phyloP scores from a whole-genome alignment of 2,113 vertebrate genomes.

The Cyphomyrus plagiostoma region DNA sequence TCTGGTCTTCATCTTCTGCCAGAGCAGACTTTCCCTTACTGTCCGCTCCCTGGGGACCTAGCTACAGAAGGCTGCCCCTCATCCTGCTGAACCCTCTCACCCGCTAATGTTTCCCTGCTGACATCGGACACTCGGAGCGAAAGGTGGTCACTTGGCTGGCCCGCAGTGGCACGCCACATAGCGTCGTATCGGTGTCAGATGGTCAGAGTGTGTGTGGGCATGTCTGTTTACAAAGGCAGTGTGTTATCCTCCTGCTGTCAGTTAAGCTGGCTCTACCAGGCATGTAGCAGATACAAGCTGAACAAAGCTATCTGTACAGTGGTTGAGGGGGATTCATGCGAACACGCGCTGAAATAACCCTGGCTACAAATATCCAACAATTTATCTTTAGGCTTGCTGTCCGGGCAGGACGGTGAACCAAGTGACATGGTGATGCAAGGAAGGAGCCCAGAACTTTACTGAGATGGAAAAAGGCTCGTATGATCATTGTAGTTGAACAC shows the following conservation, averaged over 20 bases:
- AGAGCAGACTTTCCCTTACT: slow-evolving; percentile 19
- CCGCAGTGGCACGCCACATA: slow-evolving; percentile 11
- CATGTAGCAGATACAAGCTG: not conserved
- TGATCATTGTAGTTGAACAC: not conserved
- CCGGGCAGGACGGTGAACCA: not conserved
- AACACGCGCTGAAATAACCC: not conserved
- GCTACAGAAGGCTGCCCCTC: slow-evolving; percentile 38
- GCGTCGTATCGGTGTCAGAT: not conserved
- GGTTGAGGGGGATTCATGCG: not conserved
- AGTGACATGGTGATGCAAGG: not conserved
- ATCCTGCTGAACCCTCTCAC: slow-evolving; percentile 54
- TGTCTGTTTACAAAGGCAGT: not conserved
- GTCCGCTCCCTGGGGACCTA: slow-evolving; percentile 25
- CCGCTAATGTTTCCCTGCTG: slow-evolving; percentile 58
- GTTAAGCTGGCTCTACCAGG: not conserved
- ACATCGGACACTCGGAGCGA: slow-evolving; percentile 48
- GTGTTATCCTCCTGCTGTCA: not conserved
- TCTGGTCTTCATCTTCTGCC: not conserved
- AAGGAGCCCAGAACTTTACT: not conserved
- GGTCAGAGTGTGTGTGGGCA: not conserved
- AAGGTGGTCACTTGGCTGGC: slow-evolving; percentile 37
- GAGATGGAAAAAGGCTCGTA: not conserved
- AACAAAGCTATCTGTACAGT: not conserved
- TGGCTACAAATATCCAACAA: not conserved
- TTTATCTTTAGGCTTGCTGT: not conserved